These are phyloP conservation scores for Lates japonicus DNA, from an alignment of 2,797 vertebrate genomes.

Conservation along the genomic window DNA sequence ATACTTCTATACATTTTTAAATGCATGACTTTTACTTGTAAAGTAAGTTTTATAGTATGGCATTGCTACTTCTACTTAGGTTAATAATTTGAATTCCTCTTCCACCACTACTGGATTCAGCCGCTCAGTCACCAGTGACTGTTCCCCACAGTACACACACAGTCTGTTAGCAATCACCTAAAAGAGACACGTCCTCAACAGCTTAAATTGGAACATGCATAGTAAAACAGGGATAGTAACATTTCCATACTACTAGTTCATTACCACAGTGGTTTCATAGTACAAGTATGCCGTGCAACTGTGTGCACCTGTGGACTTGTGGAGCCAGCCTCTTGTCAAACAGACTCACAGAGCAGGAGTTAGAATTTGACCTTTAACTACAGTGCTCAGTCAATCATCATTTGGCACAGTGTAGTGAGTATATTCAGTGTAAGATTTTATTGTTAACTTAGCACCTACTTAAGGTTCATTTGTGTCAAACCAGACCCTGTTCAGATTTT, in stretches of 20 bases:
- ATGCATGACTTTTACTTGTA: too few relatives aligned
- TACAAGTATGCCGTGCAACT: neutral
- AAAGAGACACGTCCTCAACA: too few relatives aligned
- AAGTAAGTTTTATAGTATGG: too few relatives aligned
- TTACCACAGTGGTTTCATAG: neutral
- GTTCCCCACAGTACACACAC: too few relatives aligned
- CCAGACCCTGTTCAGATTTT: neutral
- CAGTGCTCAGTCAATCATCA: neutral
- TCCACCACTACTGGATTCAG: too few relatives aligned
- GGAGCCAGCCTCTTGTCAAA: neutral
- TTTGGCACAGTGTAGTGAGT: too few relatives aligned
- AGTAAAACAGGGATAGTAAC: neutral
- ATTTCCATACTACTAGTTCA: neutral
- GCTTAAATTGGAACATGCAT: neutral
- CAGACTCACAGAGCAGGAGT: neutral
- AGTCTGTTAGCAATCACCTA: too few relatives aligned
- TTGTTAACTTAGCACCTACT: neutral
- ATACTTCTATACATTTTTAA: too few relatives aligned
- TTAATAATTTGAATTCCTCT: too few relatives aligned
- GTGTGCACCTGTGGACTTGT: neutral
- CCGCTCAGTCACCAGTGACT: too few relatives aligned
- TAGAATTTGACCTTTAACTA: constrained; percentile 3
- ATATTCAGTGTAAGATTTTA: neutral
- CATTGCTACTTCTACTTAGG: too few relatives aligned
- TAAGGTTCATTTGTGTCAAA: neutral